Base-by-base conservation (phyloP, 2,888 invertebrate genomes). In the Electrophaes corylata region DNA sequence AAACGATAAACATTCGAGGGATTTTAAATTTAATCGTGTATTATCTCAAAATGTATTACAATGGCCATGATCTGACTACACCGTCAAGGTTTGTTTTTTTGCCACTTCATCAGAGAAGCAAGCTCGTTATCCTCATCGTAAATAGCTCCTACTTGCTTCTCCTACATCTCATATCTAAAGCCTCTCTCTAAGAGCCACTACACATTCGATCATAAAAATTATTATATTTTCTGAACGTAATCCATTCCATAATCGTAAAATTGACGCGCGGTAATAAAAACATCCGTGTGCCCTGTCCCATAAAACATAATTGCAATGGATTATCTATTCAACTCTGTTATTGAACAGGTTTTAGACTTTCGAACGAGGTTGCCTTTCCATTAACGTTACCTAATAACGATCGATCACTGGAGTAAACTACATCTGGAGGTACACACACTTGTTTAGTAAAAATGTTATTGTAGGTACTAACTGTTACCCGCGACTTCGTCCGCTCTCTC, bases 171-270 rank as follows among this genome's bases (percentile, higher is more conserved):
- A 29, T 1, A 8, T 10, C 10, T 29, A 10, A 10, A 10, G 10
- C 26, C 10, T 29, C 10, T 10, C 20, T 4, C 26, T 10, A 29
- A 8, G 26, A 29, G 10, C 10, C 26, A 10, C 26, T 29, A 29
- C 26, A 29, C 73, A 68, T 69, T 62, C 67, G 73, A 76, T 72
- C 81, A 82, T 88, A 86, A 87, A 86, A 86, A 82, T 80, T 77
- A 78, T 78, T 79, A 82, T 85, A 86, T 82, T 75, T 80, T 80
- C 80, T 76, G 72, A 79, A 74, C 78, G 81, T 75, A 77, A 80
- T 81, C 78, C 72, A 79, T 80, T 69, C 84, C 80, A 87, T 84
- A 79, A 87, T 84, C 88, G 75, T 88, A 88, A 88, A 88, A 82
- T 76, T 69, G 74, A 73, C 67, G 75, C 57, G 62, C 70, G 78